A percentile compares a stretch with the other conserved stretches of the same genome.
phyloP scores from a whole-genome alignment of 2,113 vertebrate species.

The Lichenostomus cassidix region DNA sequence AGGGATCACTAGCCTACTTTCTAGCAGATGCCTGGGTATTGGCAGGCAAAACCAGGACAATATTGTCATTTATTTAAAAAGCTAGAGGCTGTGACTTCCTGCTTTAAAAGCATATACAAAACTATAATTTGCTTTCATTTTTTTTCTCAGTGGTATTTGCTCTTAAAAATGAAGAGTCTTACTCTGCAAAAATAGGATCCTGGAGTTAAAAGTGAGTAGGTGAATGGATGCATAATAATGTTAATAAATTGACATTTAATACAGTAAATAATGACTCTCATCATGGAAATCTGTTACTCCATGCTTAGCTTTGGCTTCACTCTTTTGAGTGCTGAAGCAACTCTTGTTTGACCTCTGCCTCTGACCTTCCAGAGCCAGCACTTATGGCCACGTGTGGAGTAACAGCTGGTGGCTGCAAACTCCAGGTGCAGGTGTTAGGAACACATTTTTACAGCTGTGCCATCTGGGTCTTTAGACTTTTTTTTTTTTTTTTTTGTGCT shows the following conservation, averaged over 20 bases:
- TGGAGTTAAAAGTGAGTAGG: not conserved
- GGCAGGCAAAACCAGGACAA: not conserved
- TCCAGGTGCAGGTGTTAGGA: slow-evolving; percentile 71
- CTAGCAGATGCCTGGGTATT: not conserved
- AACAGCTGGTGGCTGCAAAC: slow-evolving; percentile 66
- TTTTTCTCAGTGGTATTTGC: not conserved
- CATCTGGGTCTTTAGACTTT: slow-evolving; percentile 62
- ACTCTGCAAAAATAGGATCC: not conserved
- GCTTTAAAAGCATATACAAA: not conserved
- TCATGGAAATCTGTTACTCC: not conserved
- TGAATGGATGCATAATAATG: not conserved
- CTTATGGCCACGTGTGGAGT: slow-evolving; percentile 58
- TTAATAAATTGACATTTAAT: not conserved
- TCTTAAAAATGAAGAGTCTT: not conserved
- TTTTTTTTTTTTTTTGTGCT: slow-evolving; percentile 46
- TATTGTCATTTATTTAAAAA: not conserved
- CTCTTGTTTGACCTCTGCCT: slow-evolving; percentile 66
- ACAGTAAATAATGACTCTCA: not conserved
- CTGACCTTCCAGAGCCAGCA: slow-evolving; percentile 58
- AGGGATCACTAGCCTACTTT: not conserved
- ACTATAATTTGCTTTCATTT: not conserved
- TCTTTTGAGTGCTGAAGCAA: slow-evolving; percentile 38
- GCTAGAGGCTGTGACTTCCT: not conserved
- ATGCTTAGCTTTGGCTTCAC: not conserved
- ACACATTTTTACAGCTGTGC: slow-evolving; percentile 62